Evolutionary conservation across 2,113 vertebrate genomes (phyloP).

Genomic region (Cochlearius cochlearius): DNA sequence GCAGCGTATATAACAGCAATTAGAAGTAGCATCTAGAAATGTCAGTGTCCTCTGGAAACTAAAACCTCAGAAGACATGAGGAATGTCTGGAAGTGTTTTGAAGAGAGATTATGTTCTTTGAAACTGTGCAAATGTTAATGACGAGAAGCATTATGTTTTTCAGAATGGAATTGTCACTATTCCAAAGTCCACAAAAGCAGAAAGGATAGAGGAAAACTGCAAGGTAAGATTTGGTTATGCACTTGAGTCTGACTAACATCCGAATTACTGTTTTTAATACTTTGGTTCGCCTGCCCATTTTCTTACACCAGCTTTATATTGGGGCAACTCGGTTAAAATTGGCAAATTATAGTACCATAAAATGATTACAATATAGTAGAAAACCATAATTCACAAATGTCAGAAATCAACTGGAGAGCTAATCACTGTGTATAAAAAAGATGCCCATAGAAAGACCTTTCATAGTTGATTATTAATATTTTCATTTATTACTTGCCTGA

Average conservation of each 20-base stretch:
- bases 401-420: neutral
- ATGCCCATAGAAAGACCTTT: neutral
- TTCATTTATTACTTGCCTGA: neutral
- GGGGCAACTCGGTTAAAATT: neutral
- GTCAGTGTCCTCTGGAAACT: neutral
- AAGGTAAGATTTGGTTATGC: conserved; percentile 63
- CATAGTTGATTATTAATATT: neutral
- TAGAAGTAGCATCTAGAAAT: neutral
- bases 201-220: conserved; percentile 79
- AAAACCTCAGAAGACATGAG: neutral
- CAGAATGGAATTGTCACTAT: conserved; percentile 83
- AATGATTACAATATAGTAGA: neutral
- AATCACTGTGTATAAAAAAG: neutral
- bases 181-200: conserved; percentile 80
- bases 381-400: neutral
- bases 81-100: neutral
- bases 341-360: neutral
- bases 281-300: neutral
- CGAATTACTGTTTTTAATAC: neutral
- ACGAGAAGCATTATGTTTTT: neutral
- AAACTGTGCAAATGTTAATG: neutral
- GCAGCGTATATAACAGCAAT: neutral
- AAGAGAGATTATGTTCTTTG: neutral
- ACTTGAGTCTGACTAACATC: neutral
- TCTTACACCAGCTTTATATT: neutral